Evolutionary conservation across 2,888 invertebrate species (phyloP).

Genomic region (Phragmatobia fuliginosa): DNA sequence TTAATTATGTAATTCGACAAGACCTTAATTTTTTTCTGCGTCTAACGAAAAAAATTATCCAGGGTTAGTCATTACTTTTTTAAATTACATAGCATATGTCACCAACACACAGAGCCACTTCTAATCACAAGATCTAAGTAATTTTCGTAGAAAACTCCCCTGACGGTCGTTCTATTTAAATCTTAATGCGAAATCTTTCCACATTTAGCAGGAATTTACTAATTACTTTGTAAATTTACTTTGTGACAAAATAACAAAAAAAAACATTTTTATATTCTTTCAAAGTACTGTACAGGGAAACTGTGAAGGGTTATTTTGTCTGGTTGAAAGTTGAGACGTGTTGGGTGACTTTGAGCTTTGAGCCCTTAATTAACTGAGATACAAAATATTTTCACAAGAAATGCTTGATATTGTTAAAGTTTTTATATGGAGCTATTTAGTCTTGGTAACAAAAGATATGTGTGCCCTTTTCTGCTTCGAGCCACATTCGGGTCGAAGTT

Average conservation of each 20-base stretch:
- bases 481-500: neutral
- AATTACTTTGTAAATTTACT: neutral
- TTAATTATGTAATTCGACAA: constrained; percentile 3
- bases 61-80: constrained; percentile 5
- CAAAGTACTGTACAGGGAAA: neutral
- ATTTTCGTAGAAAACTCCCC: neutral
- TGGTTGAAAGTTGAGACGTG: neutral
- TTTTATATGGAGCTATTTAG: constrained; percentile 3
- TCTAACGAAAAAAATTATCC: constrained; percentile 12
- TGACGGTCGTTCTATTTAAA: neutral
- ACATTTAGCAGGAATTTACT: neutral
- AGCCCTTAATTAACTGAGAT: constrained; percentile 3
- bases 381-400: constrained; percentile 5
- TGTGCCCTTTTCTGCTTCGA: neutral
- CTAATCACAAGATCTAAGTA: constrained; percentile 8
- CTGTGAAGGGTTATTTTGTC: neutral
- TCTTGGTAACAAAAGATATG: neutral
- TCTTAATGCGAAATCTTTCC: neutral
- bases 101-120: neutral
- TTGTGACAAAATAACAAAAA: neutral
- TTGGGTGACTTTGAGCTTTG: neutral
- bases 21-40: constrained; percentile 9
- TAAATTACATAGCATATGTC: constrained; percentile 9
- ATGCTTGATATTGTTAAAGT: neutral
- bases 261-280: neutral